Percentiles rank a stretch among this genome's conserved stretches.
These are phyloP conservation scores for Yponomeuta plumbellus DNA, from an alignment of 2,888 invertebrate genomes.

Conservation along the genomic window DNA sequence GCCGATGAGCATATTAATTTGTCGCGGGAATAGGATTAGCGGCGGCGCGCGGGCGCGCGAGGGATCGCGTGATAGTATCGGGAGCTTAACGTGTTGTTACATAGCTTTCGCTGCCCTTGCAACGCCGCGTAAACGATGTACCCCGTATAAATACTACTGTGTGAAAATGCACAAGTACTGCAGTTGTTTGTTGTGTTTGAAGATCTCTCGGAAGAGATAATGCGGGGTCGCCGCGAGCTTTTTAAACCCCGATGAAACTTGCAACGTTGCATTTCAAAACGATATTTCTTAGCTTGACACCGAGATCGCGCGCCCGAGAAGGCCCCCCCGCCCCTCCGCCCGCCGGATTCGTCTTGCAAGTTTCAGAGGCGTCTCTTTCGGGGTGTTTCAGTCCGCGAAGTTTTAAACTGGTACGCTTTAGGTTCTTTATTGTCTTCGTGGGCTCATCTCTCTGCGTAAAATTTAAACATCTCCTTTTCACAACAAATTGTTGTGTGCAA, in stretches of 20 bases:
- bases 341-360: slow-evolving; percentile 58
- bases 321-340: slow-evolving; percentile 25
- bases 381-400: slow-evolving; percentile 54
- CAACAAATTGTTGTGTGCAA: slow-evolving; percentile 44
- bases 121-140: slow-evolving; percentile 23
- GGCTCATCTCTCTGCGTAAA: slow-evolving; percentile 51
- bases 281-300: slow-evolving; percentile 70
- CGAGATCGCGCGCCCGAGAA: slow-evolving; percentile 42
- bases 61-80: slow-evolving; percentile 47
- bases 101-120: slow-evolving; percentile 40
- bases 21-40: slow-evolving; percentile 71
- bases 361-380: slow-evolving; percentile 51
- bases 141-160: background rate
- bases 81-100: slow-evolving; percentile 44
- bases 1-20: slow-evolving; percentile 76
- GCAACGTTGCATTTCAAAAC: slow-evolving; percentile 36
- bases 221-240: slow-evolving; percentile 14
- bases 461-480: slow-evolving; percentile 53
- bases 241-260: slow-evolving; percentile 35
- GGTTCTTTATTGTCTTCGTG: slow-evolving; percentile 67
- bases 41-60: slow-evolving; percentile 32
- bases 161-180: background rate
- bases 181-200: slow-evolving; percentile 2
- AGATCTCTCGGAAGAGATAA: slow-evolving; percentile 7
- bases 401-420: slow-evolving; percentile 69